phyloP scores from a whole-genome alignment of 2,797 vertebrate genomes.

The Melopsittacus undulatus region DNA sequence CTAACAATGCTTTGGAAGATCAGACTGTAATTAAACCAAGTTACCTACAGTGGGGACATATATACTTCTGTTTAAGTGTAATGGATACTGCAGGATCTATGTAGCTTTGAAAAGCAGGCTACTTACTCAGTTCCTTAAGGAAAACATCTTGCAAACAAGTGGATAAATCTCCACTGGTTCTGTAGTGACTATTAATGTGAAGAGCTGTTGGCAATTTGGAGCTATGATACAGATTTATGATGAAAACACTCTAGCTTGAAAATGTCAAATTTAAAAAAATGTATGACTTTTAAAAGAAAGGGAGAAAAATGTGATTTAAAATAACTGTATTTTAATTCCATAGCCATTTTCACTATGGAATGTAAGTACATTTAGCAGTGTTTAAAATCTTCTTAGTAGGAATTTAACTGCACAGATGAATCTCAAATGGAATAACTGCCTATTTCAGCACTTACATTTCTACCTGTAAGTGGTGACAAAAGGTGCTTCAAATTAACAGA shows the following conservation, averaged over 20 bases:
- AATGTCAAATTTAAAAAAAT: not conserved
- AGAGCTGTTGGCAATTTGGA: not conserved
- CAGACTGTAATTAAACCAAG: not conserved
- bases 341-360: not conserved
- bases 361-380: not conserved
- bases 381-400: not conserved
- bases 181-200: not conserved
- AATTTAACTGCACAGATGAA: not conserved
- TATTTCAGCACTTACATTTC: not conserved
- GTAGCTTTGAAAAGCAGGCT: not conserved
- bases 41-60: not conserved
- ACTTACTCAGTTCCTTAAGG: not conserved
- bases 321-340: not conserved
- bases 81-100: not conserved
- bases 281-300: not conserved
- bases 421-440: not conserved
- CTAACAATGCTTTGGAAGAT: not conserved
- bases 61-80: not conserved
- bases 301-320: not conserved
- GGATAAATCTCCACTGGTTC: not conserved
- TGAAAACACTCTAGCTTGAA: not conserved
- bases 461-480: not conserved
- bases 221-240: not conserved
- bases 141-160: not conserved
- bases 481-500: not conserved